phyloP scores from a whole-genome alignment of 2,113 vertebrate species.

The Callocephalon fimbriatum region DNA sequence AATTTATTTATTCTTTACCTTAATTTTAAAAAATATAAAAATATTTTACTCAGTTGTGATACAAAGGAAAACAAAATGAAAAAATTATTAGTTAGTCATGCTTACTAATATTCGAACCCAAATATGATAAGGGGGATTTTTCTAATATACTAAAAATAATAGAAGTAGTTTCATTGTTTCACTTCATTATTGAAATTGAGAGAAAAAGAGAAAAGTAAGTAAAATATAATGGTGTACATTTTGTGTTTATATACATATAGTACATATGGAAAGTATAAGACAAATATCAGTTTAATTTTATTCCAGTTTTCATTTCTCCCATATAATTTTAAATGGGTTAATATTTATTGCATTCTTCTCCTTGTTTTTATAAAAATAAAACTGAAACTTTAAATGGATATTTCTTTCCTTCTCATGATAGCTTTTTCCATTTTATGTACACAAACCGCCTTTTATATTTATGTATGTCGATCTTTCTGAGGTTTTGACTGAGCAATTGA shows the following conservation, averaged over 20 bases:
- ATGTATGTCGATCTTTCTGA: neutral
- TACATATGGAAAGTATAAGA: neutral
- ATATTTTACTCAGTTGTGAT: neutral
- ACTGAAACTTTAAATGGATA: neutral
- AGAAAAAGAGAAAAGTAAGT: neutral
- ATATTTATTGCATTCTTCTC: neutral
- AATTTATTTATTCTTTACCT: neutral
- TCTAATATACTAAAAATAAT: neutral
- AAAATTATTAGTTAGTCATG: neutral
- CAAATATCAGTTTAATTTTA: neutral
- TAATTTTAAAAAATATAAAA: neutral
- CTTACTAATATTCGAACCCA: neutral
- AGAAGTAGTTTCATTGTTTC: neutral
- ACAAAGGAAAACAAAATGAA: neutral
- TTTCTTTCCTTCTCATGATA: neutral
- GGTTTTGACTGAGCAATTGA: neutral
- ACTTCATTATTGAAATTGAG: neutral
- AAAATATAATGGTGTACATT: neutral
- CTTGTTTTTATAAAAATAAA: neutral
- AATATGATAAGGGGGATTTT: neutral
- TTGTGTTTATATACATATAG: neutral
- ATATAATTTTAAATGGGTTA: neutral
- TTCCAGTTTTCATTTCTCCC: neutral
- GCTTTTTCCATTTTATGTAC: neutral
- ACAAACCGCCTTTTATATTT: neutral